phyloP scores from a whole-genome alignment of 53 echinoderm and acorn worm genomes.

The Echinarachnius parma region DNA sequence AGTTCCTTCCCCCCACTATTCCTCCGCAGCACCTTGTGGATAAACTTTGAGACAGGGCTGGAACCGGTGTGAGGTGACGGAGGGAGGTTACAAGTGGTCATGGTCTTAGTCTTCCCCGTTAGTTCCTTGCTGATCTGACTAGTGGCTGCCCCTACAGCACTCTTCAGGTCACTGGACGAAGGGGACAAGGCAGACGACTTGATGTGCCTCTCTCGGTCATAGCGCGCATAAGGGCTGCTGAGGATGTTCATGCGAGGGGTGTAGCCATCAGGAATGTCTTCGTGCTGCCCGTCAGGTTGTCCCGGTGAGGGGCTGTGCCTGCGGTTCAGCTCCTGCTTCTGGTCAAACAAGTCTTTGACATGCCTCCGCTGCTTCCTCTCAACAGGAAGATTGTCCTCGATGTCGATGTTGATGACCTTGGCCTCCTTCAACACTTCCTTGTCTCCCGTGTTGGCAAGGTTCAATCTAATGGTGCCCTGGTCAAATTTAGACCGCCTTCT shows the following conservation, averaged over 20 bases:
- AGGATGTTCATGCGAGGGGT: slow-evolving; percentile 58
- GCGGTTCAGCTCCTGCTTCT: slow-evolving; percentile 30
- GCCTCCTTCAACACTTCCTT: slow-evolving; percentile 29
- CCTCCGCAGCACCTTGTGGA: slow-evolving; percentile 55
- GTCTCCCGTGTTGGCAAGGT: slow-evolving; percentile 47
- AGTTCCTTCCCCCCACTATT: slow-evolving; percentile 30
- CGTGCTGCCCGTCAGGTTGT: slow-evolving; percentile 18
- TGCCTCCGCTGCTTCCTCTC: slow-evolving; percentile 29
- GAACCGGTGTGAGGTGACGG: slow-evolving; percentile 48
- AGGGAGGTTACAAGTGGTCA: slow-evolving; percentile 50
- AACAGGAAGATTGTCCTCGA: slow-evolving; percentile 18
- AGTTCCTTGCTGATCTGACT: slow-evolving; percentile 61
- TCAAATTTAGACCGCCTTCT: slow-evolving; percentile 65
- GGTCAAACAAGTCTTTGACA: slow-evolving; percentile 69
- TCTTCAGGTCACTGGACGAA: slow-evolving; percentile 45
- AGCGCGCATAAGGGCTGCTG: slow-evolving; percentile 57
- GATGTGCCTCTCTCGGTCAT: slow-evolving; percentile 49
- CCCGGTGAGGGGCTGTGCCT: slow-evolving; percentile 32
- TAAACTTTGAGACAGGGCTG: slow-evolving; percentile 69
- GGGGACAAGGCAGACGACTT: slow-evolving; percentile 41
- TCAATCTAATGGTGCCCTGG: slow-evolving; percentile 74
- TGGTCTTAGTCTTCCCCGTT: slow-evolving; percentile 50
- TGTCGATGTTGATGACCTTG: slow-evolving; percentile 36
- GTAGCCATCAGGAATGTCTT: slow-evolving; percentile 41
- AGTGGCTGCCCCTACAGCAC: slow-evolving; percentile 31